Evolutionary conservation across 2,797 vertebrate genomes (phyloP), one percentile per base, ranked within the genome.

Genomic region (Gephyroberyx darwinii): DNA sequence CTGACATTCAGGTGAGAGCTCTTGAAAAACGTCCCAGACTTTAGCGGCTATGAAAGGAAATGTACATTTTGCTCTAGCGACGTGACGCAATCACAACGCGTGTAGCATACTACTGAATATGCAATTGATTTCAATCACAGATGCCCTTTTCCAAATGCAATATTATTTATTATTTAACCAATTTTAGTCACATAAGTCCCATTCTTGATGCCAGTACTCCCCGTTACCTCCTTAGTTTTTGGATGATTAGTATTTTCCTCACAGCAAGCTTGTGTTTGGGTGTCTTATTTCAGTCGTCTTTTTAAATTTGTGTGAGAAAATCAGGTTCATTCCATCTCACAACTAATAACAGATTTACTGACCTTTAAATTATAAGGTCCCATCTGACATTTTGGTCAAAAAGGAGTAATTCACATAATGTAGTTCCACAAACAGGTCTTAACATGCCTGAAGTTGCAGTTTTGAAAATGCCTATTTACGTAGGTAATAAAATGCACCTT

Each of bases 1-100:
- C 68, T 72, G 74, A 61, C 20, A 9, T 68, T 76, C 69, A 84
- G 90, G 90, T 93, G 74, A 90, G 89, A 64, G 39, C n/a, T 19
- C 33, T 69, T 65, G 54, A 60, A 33, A 33, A 65, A 13, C 63
- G 41, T 55, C 10, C 19, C 37, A 12, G 1, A 37, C 9, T 31
- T 56, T 58, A 0, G 12, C 65, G 26, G 63, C 19, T 58, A 17
- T 2, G 6, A 30, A 12, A 0, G 2, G 10, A 22, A 54, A 26
- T 48, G 2, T 8, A 3, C 5, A 13, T 5, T 22, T 41, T 41
- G 39, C 12, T 57, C 17, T 39, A 9, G 53, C 9, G 35, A 14
- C 37, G 14, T 65, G 37, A 74, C 19, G 39, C 17, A 8, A 14
- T 45, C 14, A 22, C 12, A 6, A 22, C 41, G 31, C 30, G 12